Evolutionary conservation across 2,888 invertebrate species (phyloP), one percentile per base, ranked within the genome.

Genomic region (Hipparchia semele): DNA sequence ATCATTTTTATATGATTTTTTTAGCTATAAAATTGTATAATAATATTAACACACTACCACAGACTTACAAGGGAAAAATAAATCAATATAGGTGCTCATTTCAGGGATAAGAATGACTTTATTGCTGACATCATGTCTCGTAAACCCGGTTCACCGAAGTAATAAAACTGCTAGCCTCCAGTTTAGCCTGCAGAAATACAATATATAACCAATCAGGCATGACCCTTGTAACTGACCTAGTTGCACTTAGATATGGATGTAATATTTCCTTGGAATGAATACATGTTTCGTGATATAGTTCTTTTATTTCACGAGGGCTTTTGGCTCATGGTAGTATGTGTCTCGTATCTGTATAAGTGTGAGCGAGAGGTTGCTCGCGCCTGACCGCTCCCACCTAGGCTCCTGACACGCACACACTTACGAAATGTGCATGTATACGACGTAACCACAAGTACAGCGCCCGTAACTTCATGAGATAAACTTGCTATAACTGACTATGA

Each of bases 61-160:
- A 23, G 5, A 49, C 49, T 49, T 6, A 49, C 8, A 49, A 8
- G 23, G 10, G 7, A 66, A 66, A 54, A 53, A 39, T 12, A 39
- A 5, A 46, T 61, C 61, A 69, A 72, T 33, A 54, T 45, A 54
- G 54, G 46, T 60, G 33, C 62, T 69, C 39, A 66, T 65, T 65
- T 61, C 46, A n/a, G 53, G 12, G 45, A 46, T 62, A 62, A 45
- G 59, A 49, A 67, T 58, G 51, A 59, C 23, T 87, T 88, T 88
- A 88, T 86, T 84, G 82, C 85, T 84, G 84, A 82, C 83, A 87
- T 87, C 87, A 87, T 86, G 86, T 83, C 82, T 87, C 88, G 87
- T 90, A 90, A 90, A 90, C 83, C 82, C 82, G 87, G 88, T 88
- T 88, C 87, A 84, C 83, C 82, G 82, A 79, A 83, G 86, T 85